Base-by-base conservation (phyloP, 1,140 invertebrate genomes). In the Leptinotarsa texana region DNA sequence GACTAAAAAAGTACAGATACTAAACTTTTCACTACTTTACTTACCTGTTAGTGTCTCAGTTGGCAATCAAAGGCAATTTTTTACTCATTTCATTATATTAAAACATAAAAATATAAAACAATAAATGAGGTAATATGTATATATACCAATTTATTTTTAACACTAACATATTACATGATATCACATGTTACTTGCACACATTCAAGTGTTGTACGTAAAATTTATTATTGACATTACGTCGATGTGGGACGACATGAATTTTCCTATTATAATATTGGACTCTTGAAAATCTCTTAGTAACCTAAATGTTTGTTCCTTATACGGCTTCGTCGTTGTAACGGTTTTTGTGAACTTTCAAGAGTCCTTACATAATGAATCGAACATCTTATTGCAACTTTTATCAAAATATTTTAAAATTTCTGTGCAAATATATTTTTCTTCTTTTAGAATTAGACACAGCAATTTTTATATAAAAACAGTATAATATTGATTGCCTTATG, bases 161-260 rank as follows among this genome's bases (percentile, higher is more conserved):
- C 83, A 84, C 82, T 85, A 85, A 85, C 84, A 85, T 85, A 83
- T 84, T 85, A 85, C 84, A 85, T 85, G 83, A 83, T 85, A 85
- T 85, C 84, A 85, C 84, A 85, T 85, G 83, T 84, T 84, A 85
- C 83, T 85, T 85, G 84, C 84, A 85, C 84, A 85, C 82, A 84
- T 82, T 83, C 78, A 82, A 81, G 83, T 85, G 82, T 85, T 85
- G 83, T 85, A 84, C 83, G 82, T 84, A 84, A 83, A 80, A 73
- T 73, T 84, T 82, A 83, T 83, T 85, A 85, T 85, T 85, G 84
- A 85, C 84, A 78, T 83, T 79, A 82, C 82, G 83, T 85, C 84
- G 83, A 84, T 85, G 84, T 85, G 82, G 80, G 80, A 84, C 80
- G 80, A 83, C 61, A 83, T 69, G 62, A 70, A 75, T 75, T 72